Percentiles rank a stretch among this genome's conserved stretches.
Conservation (phyloP, 2,113 vertebrate genomes). For the Mastomys coucha region DNA sequence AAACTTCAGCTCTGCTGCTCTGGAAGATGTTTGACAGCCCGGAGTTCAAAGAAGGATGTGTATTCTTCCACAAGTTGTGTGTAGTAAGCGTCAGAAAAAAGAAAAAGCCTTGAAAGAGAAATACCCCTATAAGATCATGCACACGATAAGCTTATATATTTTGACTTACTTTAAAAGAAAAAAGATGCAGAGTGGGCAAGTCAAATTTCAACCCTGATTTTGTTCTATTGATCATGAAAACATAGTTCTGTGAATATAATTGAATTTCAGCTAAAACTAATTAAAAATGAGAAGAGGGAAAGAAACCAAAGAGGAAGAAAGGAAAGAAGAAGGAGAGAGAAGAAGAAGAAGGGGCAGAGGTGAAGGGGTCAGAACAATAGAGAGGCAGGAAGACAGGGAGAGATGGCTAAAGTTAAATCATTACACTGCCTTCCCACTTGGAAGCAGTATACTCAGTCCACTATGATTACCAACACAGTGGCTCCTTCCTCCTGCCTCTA, state of each 20-base stretch:
- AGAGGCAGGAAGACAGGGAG: not conserved
- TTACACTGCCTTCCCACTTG: not conserved
- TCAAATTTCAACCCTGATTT: not conserved
- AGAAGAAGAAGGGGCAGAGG: not conserved
- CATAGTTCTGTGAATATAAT: not conserved
- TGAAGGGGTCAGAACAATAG: not conserved
- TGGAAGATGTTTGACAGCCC: conserved; percentile 60
- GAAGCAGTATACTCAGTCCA: not conserved
- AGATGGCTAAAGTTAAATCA: not conserved
- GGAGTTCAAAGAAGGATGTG: conserved; percentile 66
- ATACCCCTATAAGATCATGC: not conserved
- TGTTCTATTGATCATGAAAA: conserved; percentile 15
- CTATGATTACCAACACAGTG: not conserved
- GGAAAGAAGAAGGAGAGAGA: not conserved
- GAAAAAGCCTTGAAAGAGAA: conserved; percentile 63
- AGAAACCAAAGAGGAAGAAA: fast-evolving
- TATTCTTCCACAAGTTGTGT: conserved; percentile 33
- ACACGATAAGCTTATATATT: conserved; percentile 27
- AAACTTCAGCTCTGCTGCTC: conserved; percentile 18
- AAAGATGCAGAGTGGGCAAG: not conserved
- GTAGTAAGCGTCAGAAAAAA: conserved; percentile 48
- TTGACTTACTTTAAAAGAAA: conserved; percentile 59
- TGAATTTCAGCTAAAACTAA: conserved; percentile 26
- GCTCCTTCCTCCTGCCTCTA: not conserved
- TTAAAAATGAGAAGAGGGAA: not conserved